Base-by-base conservation (phyloP, 2,797 vertebrate genomes). In the Lepidocolaptes lacrymiger region DNA sequence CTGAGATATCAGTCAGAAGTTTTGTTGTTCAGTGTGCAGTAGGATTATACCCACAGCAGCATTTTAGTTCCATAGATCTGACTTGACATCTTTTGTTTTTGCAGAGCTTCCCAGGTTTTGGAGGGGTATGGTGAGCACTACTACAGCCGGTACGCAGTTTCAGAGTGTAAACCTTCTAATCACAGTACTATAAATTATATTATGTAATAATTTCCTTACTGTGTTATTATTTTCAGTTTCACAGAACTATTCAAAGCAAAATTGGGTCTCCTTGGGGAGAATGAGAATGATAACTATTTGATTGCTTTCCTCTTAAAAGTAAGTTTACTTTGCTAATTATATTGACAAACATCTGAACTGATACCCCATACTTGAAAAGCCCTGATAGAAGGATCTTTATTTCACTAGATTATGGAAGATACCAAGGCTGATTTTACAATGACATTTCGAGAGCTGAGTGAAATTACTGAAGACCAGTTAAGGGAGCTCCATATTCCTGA, bases 361-460 rank as follows among this genome's bases (percentile, higher is more conserved):
- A 64, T 87, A 56, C 9, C 24, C 15, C 36, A 24, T 69, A 51
- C 10, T 49, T 73, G 24, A 86, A 76, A 88, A 56, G 43, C 13
- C 62, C 74, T 90, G 28, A 94, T 26, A 49, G 27, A 91, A 88
- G 16, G 89, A 5, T 89, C 49, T 75, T 97, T 85, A 26, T 89
- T 96, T 94, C 62, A 27, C 43, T 91, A 99, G 98, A 93, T 98
- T 88, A 98, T 98, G 98, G 98, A 98, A 97, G 97, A 99, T 77
- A 98, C 97, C 23, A 95, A 91, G 81, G 96, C 98, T 81, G 98
- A 99, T 97, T 99, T 99, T 96, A 99, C 98, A 68, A 97, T 98
- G 98, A 98, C 98, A 32, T 98, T 99, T 98, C 96, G 97, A 71
- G 97, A 98, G 73, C 97, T 98, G 84, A 98, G 98, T 86, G 98